Evolutionary conservation across 2,888 invertebrate genomes (phyloP).

Genomic region (Heliconius sara): DNA sequence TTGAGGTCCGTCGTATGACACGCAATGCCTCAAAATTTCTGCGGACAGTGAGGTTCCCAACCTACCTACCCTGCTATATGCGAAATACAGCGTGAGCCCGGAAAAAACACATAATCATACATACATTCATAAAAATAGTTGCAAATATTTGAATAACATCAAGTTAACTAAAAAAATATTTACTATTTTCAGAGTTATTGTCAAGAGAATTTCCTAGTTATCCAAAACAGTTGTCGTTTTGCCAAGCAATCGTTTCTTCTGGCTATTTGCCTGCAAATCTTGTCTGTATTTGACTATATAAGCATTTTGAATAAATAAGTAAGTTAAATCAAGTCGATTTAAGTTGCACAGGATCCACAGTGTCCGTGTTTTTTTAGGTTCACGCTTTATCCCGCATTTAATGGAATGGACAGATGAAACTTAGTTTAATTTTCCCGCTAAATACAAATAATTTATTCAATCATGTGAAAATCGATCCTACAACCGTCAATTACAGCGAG

Average conservation of each 20-base stretch:
- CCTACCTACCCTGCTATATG: background rate
- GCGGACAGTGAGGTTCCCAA: background rate
- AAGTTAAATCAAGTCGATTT: background rate
- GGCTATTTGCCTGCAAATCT: conserved; percentile 34
- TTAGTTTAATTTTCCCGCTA: too few relatives aligned
- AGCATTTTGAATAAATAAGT: conserved; percentile 33
- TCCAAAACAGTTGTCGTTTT: conserved; percentile 32
- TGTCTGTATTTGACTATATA: conserved; percentile 24
- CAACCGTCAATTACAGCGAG: too few relatives aligned
- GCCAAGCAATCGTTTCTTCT: conserved; percentile 38
- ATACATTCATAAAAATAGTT: background rate
- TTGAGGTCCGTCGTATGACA: background rate
- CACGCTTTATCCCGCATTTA: background rate
- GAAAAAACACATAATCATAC: too few relatives aligned
- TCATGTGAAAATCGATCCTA: too few relatives aligned
- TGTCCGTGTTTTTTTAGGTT: background rate
- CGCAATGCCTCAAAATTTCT: background rate
- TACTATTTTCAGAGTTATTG: conserved; percentile 1
- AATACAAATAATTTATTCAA: too few relatives aligned
- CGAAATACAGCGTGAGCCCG: background rate
- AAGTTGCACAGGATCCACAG: background rate
- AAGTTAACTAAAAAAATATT: conserved; percentile 11
- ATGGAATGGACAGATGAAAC: too few relatives aligned
- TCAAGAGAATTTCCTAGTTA: conserved; percentile 21
- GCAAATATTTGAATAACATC: conserved; percentile 7